These are phyloP conservation scores for Noctuana brunneofusca DNA, from an alignment of 2,888 invertebrate genomes.

Conservation along the genomic window DNA sequence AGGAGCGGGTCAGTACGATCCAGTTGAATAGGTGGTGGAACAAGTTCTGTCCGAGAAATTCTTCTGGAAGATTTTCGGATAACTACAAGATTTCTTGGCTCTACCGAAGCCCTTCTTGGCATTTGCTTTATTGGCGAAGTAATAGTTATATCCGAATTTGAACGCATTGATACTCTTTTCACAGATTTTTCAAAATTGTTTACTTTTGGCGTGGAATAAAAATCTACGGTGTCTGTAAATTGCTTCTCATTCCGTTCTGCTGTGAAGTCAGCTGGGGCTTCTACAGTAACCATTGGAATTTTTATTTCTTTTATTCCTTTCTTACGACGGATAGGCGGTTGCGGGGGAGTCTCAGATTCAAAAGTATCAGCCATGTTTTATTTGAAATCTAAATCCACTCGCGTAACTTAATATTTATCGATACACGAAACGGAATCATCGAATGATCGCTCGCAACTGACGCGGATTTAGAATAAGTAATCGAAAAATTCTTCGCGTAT, in stretches of 20 bases:
- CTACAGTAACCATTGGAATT: slow-evolving; percentile 1
- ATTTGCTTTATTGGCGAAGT: not conserved
- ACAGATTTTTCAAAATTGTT: not conserved
- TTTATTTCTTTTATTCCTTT: not conserved
- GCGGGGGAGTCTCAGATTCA: not conserved
- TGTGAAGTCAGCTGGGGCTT: not conserved
- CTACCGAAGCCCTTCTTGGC: not conserved
- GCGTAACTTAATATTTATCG: not conserved
- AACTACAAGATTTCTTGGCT: not conserved
- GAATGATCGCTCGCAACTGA: not conserved
- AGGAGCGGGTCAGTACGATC: not conserved
- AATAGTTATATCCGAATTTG: not conserved
- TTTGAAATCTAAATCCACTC: not conserved
- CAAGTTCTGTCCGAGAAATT: not conserved
- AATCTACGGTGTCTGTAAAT: slow-evolving; percentile 1
- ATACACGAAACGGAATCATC: not conserved
- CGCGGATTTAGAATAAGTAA: not conserved
- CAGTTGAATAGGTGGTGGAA: not conserved
- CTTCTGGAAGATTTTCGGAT: not conserved
- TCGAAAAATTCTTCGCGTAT: not conserved
- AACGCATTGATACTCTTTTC: not conserved
- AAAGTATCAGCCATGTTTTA: not conserved
- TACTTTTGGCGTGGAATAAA: not conserved
- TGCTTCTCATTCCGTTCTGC: not conserved
- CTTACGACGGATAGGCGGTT: not conserved